A percentile compares a stretch with the other conserved stretches of the same genome.
These are phyloP conservation scores for Pantherophis vulpinus DNA, from an alignment of 2,797 vertebrate species.

Conservation along the genomic window DNA sequence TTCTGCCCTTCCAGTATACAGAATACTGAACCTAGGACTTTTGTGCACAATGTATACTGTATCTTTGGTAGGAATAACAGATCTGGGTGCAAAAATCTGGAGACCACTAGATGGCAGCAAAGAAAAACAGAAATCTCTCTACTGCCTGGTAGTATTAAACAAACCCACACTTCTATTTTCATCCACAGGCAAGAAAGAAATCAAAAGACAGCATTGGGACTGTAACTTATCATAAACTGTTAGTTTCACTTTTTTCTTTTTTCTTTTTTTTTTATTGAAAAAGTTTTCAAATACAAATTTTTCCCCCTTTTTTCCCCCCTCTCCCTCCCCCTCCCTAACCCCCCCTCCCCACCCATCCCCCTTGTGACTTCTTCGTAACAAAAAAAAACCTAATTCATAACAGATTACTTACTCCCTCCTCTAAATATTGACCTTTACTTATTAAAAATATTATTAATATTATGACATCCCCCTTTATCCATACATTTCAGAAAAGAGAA, in stretches of 20 bases:
- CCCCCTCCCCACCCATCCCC: too few relatives aligned
- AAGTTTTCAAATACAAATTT: too few relatives aligned
- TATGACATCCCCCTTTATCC: too few relatives aligned
- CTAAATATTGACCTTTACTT: too few relatives aligned
- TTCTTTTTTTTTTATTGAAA: too few relatives aligned
- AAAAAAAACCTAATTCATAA: too few relatives aligned
- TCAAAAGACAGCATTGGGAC: background rate
- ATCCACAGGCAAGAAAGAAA: background rate
- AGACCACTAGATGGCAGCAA: background rate
- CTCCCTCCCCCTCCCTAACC: too few relatives aligned
- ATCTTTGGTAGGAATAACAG: background rate
- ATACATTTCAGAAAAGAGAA: too few relatives aligned
- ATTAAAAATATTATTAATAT: too few relatives aligned
- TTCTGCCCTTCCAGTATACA: background rate
- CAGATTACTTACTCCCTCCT: too few relatives aligned
- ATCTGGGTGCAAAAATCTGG: background rate
- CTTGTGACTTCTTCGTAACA: too few relatives aligned
- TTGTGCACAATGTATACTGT: background rate
- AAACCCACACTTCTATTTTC: background rate
- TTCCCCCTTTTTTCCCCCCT: too few relatives aligned
- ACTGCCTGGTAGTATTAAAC: background rate
- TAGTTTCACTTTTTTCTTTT: background rate
- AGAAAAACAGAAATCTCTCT: background rate
- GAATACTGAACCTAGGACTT: background rate
- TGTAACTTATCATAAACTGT: background rate